phyloP scores from a whole-genome alignment of 2,797 vertebrate genomes.

The Poecilia gillii region DNA sequence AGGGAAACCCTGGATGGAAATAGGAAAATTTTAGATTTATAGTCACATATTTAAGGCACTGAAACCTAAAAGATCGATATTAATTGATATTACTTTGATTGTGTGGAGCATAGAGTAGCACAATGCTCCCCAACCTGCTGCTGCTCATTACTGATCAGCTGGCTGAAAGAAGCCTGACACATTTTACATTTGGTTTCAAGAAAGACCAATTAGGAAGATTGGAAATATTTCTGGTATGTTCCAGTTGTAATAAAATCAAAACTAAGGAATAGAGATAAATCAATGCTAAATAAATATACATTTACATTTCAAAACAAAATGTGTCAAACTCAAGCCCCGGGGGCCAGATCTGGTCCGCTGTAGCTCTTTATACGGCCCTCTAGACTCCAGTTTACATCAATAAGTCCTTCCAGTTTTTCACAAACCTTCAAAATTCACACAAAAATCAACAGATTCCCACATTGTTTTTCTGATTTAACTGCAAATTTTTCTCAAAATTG shows the following conservation, averaged over 20 bases:
- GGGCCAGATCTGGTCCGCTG: too few relatives aligned
- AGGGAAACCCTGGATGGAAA: not conserved
- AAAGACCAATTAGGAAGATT: not conserved
- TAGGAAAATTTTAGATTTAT: not conserved
- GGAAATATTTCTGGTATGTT: not conserved
- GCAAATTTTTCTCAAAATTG: too few relatives aligned
- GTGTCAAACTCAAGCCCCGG: too few relatives aligned
- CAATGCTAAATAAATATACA: not conserved
- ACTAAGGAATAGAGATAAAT: not conserved
- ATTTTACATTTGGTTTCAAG: not conserved
- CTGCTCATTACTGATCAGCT: not conserved
- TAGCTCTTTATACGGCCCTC: too few relatives aligned
- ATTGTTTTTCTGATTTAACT: too few relatives aligned
- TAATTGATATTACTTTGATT: not conserved
- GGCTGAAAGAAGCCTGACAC: not conserved
- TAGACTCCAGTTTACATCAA: too few relatives aligned
- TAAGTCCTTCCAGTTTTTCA: too few relatives aligned
- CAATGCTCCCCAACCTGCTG: not conserved
- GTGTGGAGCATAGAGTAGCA: not conserved
- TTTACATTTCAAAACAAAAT: too few relatives aligned
- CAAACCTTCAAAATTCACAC: too few relatives aligned
- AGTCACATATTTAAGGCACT: not conserved
- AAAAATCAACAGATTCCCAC: too few relatives aligned
- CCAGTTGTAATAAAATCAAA: not conserved
- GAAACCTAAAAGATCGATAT: not conserved